Base-by-base conservation (phyloP, 2,797 vertebrate species). In the Phylloscopus collybita region DNA sequence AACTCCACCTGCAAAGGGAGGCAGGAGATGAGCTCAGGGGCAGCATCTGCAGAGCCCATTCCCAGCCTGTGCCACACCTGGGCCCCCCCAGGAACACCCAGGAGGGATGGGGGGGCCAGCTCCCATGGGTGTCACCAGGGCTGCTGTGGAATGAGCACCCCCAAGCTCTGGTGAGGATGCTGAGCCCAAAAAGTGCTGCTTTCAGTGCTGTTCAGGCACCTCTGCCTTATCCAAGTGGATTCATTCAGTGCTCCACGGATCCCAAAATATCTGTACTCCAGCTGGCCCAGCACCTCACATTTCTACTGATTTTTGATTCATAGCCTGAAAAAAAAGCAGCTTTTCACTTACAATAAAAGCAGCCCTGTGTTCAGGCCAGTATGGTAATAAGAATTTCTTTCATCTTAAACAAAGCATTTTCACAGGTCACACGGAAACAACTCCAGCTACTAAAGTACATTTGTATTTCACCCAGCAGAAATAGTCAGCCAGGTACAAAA, bases 1-100 rank as follows among this genome's bases (percentile, higher is more conserved):
- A 99, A 99, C 97, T 99, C 99, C 13, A 99, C 99, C 99, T 99
- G 97, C 32, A 49, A 49, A 50, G 71, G 36, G 64, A 42, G 60
- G 66, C 53, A 87, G 34, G 32, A 60, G 16, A 7, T 3, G n/a
- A 51, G 11, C 16, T 60, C 36, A 90, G 59, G 42, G 40, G 6
- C 40, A 57, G 29, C 6, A 8, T 4, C 0, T 10, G 20, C n/a
- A 6, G 10, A 64, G 61, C 13, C 53, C 83, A 2, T 6, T 50
- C 17, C 65, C 73, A 49, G 45, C 16, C 23, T 16, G 18, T 3
- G 10, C 10, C 64, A 40, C 16, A 0, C 3, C 38, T 0, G 15
- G 8, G 15, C n/a, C 64, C 76, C 76, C 18, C 17, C 56, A 16
- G n/a, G 36, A 57, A 29, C 2, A 20, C 5, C 50, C 38, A 19